A percentile compares a stretch with the other conserved stretches of the same genome.
phyloP scores from a whole-genome alignment of 2,113 vertebrate species.

The Calyptomena viridis region DNA sequence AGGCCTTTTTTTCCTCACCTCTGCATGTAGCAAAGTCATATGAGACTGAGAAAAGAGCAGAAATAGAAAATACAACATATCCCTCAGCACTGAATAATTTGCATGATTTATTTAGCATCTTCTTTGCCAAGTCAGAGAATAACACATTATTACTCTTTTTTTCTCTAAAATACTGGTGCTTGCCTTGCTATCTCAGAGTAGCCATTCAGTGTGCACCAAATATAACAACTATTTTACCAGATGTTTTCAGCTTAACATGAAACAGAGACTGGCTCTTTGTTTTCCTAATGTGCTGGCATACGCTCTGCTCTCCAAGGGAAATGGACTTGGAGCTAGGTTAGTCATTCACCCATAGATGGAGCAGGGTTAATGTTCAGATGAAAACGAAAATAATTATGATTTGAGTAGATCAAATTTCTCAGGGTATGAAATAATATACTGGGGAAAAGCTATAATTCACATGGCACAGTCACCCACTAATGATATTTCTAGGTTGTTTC shows the following conservation, averaged over 20 bases:
- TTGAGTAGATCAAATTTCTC: slow-evolving; percentile 53
- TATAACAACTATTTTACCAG: slow-evolving; percentile 8
- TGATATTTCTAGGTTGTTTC: slow-evolving; percentile 54
- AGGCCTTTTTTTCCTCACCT: neutral
- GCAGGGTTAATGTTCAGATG: slow-evolving; percentile 23
- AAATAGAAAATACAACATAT: slow-evolving; percentile 12
- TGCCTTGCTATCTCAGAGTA: neutral
- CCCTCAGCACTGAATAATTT: slow-evolving; percentile 33
- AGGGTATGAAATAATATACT: slow-evolving; percentile 39
- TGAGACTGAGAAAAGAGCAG: slow-evolving; percentile 1
- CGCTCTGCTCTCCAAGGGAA: neutral
- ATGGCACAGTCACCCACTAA: slow-evolving; percentile 3
- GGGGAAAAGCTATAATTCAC: neutral
- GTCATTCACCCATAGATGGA: neutral
- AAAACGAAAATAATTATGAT: slow-evolving; percentile 39
- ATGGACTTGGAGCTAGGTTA: neutral
- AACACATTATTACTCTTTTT: neutral
- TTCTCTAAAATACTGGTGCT: neutral
- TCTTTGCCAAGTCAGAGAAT: slow-evolving; percentile 32
- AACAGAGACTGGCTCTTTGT: slow-evolving; percentile 47
- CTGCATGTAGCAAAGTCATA: neutral
- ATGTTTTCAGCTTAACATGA: slow-evolving; percentile 30
- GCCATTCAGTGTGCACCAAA: neutral
- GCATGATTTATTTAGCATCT: slow-evolving; percentile 40
- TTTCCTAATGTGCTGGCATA: slow-evolving; percentile 15